Evolutionary conservation across 2,113 vertebrate genomes (phyloP), one percentile per base, ranked within the genome.

Genomic region (Euleptes europaea): DNA sequence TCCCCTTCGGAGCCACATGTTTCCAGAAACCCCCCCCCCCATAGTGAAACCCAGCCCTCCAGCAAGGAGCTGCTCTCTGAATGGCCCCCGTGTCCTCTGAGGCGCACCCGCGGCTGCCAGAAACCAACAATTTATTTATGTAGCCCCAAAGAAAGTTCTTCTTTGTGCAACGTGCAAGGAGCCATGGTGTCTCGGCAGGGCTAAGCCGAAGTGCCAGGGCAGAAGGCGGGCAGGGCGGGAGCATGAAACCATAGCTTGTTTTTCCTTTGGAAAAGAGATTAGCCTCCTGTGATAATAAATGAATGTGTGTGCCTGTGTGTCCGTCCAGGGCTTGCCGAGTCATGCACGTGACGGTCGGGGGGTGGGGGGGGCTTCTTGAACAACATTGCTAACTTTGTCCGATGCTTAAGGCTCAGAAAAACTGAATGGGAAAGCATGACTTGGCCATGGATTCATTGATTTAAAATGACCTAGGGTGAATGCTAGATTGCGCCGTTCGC

Each of bases 81-180:
- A 65, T 33, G 60, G 66, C n/a, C 75, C 47, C n/a, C 3, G 5
- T 51, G 33, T 77, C 74, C 74, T 60, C 44, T 10, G 15, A 17
- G 23, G 38, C 60, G 12, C 47, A 33, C 79, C 21, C 44, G 9
- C 1, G 0, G 9, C 31, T 77, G 79, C 85, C 65, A 57, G 81
- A 67, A 33, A 11, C 47, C 35, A 80, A 17, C 35, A 1, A 13
- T 70, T 76, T 86, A 86, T 86, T 82, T 82, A 76, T 70, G 47
- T 70, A 76, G 79, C 63, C 63, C 72, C 72, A 81, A 17, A 75
- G 3, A 69, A 28, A 76, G 72, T 60, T 33, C 35, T 28, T 21
- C 79, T 82, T 86, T 82, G 72, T 82, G 47, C 49, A 40, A 17
- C 35, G 12, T 13, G 11, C 9, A 28, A 9, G 19, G 15, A 42